Base-by-base conservation (phyloP, 2,888 invertebrate species). In the Carabus problematicus region DNA sequence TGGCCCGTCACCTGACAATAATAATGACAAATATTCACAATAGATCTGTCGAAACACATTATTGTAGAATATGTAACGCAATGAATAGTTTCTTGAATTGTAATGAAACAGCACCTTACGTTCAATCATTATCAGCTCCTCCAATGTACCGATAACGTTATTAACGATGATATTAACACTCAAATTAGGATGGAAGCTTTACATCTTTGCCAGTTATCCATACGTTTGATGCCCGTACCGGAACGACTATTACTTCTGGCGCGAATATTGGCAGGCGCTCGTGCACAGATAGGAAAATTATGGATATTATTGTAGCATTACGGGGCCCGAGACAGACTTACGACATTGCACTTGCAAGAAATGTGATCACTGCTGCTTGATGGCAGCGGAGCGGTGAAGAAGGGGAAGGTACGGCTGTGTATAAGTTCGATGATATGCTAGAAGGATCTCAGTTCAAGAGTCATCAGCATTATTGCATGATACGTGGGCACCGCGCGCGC, bases 391-490 rank as follows among this genome's bases (percentile, higher is more conserved):
- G 40, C 14, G 40, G 14, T 2, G 41, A n/a, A 6, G 6, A 6
- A 29, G 29, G 3, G 29, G 18, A 4, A 52, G n/a, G 52, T 16
- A 52, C 14, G 16, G 9, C 3, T 52, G 18, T 52, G 18, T 52
- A 14, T 19, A n/a, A n/a, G n/a, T n/a, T n/a, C n/a, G n/a, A n/a
- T n/a, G n/a, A 16, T 52, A 14, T 19, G 52, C 8, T 16, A n/a
- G 18, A 41, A 41, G 29, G 41, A 56, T 39, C 12, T 56, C 56
- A 29, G 29, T 56, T 39, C 41, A 42, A 14, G 54, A 67, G 60
- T 77, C 77, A 78, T 78, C 78, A 77, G 75, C 78, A 73, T 76
- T 78, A 77, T 76, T 74, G 75, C 73, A 70, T 76, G 76, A 77
- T 77, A 77, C 73, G 76, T 74, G 74, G 73, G 73, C 16, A 73